Conservation (phyloP, 1,140 invertebrate genomes). For the Tigriopus japonicus region DNA sequence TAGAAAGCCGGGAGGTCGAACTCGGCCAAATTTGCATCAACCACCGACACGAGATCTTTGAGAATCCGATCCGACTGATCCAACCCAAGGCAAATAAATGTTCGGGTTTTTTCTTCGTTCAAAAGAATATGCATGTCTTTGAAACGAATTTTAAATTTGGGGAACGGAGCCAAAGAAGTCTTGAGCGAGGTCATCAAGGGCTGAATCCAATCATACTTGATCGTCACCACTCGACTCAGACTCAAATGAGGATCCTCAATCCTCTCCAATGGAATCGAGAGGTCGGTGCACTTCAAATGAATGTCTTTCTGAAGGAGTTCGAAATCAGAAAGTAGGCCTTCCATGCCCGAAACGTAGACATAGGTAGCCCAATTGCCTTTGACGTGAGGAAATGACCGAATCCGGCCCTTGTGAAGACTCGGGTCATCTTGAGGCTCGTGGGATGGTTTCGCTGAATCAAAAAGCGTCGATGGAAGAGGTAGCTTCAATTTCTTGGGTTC, state of each 20-base stretch:
- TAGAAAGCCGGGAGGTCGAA: slow-evolving; percentile 4
- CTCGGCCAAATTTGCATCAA: background rate
- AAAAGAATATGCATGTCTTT: background rate
- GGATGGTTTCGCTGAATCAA: no score
- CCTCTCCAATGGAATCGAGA: background rate
- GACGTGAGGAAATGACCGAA: slow-evolving; percentile 5
- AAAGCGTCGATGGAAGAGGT: no score
- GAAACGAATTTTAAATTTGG: background rate
- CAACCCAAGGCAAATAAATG: background rate
- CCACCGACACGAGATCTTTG: background rate
- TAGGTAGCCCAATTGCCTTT: slow-evolving; percentile 3
- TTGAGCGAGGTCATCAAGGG: background rate
- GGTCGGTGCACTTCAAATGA: background rate
- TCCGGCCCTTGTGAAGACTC: background rate
- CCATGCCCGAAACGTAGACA: background rate
- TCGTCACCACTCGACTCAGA: background rate
- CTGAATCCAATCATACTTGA: background rate
- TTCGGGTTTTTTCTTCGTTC: slow-evolving; percentile 1
- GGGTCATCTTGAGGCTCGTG: no score
- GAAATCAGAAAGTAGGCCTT: background rate
- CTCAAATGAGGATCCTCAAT: slow-evolving; percentile 1
- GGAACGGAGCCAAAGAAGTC: no score
- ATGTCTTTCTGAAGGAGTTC: no score
- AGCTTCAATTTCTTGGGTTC: no score
- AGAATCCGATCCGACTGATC: background rate